A percentile compares a stretch with the other conserved stretches of the same genome.
These are phyloP conservation scores for Yasuhikotakia modesta DNA, from an alignment of 2,797 vertebrate species.

Conservation along the genomic window DNA sequence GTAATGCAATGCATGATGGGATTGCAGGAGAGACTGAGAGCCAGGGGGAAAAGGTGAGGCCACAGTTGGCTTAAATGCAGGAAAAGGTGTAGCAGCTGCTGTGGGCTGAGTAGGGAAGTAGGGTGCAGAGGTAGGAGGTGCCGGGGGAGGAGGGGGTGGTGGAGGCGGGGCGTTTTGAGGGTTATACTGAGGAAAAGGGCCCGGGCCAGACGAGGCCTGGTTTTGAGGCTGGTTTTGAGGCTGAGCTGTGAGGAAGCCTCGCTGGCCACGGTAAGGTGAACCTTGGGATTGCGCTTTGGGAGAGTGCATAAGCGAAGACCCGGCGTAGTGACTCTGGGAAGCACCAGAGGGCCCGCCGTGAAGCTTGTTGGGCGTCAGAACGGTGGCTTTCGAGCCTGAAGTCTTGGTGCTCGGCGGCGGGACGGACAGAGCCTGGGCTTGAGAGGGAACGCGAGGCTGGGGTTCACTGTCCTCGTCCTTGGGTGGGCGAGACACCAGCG, in stretches of 20 bases:
- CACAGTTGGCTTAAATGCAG: constrained; percentile 71
- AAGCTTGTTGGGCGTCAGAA: constrained; percentile 79
- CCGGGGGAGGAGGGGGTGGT: constrained; percentile 72
- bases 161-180: constrained; percentile 73
- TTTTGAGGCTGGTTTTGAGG: constrained; percentile 68
- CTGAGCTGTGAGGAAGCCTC: constrained; percentile 71
- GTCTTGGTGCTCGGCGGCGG: constrained; percentile 62
- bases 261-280: constrained; percentile 76
- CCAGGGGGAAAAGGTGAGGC: constrained; percentile 66
- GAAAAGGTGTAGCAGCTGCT: constrained; percentile 65
- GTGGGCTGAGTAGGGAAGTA: constrained; percentile 72
- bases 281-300: constrained; percentile 75
- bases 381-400: constrained; percentile 70
- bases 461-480: constrained; percentile 76
- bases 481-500: constrained; percentile 47
- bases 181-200: constrained; percentile 70
- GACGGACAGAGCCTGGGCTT: constrained; percentile 59
- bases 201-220: constrained; percentile 54
- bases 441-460: constrained; percentile 66
- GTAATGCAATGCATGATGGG: constrained; percentile 75
- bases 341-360: constrained; percentile 75
- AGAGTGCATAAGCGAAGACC: constrained; percentile 70
- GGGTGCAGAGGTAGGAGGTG: constrained; percentile 60
- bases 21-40: constrained; percentile 73
- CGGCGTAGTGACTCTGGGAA: constrained; percentile 73